Base-by-base conservation (phyloP, 2,113 vertebrate species). In the Uria aalge region DNA sequence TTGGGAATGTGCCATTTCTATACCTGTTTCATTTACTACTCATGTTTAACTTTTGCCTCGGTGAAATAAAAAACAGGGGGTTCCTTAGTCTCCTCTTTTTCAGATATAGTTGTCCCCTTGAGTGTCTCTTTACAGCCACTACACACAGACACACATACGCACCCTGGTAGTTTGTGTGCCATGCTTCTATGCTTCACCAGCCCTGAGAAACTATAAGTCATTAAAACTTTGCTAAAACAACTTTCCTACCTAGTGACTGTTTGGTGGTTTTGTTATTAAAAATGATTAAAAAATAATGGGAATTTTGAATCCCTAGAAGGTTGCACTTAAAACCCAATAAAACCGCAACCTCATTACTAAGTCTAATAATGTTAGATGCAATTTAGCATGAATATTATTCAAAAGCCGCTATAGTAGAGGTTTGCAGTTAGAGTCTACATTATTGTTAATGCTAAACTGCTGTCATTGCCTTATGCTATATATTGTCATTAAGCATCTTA, bases 251-350 rank as follows among this genome's bases (percentile, higher is more conserved):
- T 83, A 48, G n/a, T 88, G 60, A 75, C 12, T 59, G 48, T 85
- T 78, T 78, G 32, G 32, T 82, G 26, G 34, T 67, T 93, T 90
- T 93, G 62, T 89, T 96, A 76, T 90, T 86, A 81, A 92, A 95
- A 96, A 84, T 72, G 3, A 88, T 97, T 97, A n/a, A 76, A 85
- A 97, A 96, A 87, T 85, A 94, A 94, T 95, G 82, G 64, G 45
- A 79, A 76, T 84, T 78, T 47, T 93, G 47, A 92, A 79, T 88
- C 77, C 73, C 71, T 92, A 63, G 91, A 92, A 94, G 22, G 11
- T 45, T 96, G 56, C 23, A 47, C 57, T 95, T 96, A 86, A 94
- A 94, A 67, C 22, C 59, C 36, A 69, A 69, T 85, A 85, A 90
- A 85, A 36, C 20, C 27, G 90, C 32, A 71, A 71, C 55, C 78